Percentiles rank a stretch among this genome's conserved stretches.
These are phyloP conservation scores for Gymnoscopelus microlampas DNA, from an alignment of 2,797 vertebrate genomes.

Conservation along the genomic window DNA sequence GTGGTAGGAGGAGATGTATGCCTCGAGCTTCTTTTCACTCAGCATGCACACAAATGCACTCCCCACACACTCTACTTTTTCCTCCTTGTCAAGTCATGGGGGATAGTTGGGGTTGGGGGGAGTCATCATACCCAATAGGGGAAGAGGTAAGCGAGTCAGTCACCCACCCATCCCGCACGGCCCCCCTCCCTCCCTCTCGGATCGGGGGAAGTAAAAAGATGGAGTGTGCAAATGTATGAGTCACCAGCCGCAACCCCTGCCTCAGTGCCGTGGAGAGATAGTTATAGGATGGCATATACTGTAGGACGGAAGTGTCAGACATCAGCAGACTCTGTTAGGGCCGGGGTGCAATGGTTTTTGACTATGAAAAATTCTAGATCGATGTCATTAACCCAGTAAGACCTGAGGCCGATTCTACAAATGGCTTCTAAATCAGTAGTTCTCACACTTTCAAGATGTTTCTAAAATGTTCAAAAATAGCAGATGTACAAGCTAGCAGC, in stretches of 20 bases:
- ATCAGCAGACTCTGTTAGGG: constrained; percentile 15
- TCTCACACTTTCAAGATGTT: no score
- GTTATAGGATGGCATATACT: constrained; percentile 24
- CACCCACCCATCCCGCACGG: constrained; percentile 21
- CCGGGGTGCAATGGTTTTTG: no score
- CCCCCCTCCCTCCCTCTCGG: constrained; percentile 21
- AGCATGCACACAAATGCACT: no score
- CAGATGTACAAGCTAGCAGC: no score
- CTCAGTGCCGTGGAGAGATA: constrained; percentile 43
- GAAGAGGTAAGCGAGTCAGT: constrained; percentile 30
- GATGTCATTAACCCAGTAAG: no score
- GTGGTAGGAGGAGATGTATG: neutral
- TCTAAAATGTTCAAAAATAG: no score
- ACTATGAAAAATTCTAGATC: no score
- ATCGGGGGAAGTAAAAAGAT: constrained; percentile 37
- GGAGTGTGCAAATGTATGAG: constrained; percentile 58
- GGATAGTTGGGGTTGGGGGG: constrained; percentile 1
- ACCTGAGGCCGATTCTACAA: no score
- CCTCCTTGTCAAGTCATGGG: neutral
- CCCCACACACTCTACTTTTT: neutral
- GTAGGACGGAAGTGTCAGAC: constrained; percentile 51
- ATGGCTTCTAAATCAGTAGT: no score
- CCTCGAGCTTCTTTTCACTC: neutral
- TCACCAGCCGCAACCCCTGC: constrained; percentile 52
- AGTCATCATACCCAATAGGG: constrained; percentile 20